These are phyloP conservation scores for Catotricha subobsoleta DNA, from an alignment of 2,888 invertebrate species.

Conservation along the genomic window DNA sequence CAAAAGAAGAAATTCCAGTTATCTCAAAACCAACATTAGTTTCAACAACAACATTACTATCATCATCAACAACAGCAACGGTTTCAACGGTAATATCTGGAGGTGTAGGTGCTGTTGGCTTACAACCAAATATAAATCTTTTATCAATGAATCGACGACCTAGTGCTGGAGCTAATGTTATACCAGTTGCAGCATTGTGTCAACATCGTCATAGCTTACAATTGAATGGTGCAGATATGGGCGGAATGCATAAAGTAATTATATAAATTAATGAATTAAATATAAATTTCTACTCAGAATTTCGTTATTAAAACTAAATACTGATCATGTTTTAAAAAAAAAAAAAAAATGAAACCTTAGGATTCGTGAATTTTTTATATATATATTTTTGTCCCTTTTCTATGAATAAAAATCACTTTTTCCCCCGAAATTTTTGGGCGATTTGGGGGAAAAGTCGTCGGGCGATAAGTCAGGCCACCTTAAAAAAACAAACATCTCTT, in stretches of 20 bases:
- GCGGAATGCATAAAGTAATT: not conserved
- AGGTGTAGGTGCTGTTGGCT: not conserved
- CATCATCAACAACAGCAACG: conserved; percentile 9
- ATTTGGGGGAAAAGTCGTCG: too few relatives aligned
- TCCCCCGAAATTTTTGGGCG: too few relatives aligned
- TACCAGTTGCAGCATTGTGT: conserved; percentile 15
- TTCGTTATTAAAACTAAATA: too few relatives aligned
- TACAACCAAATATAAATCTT: conserved; percentile 8
- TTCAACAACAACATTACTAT: not conserved
- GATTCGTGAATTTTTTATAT: too few relatives aligned
- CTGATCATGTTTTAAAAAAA: not conserved
- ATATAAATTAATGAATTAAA: conserved; percentile 9
- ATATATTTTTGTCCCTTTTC: too few relatives aligned
- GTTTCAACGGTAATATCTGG: conserved; percentile 10
- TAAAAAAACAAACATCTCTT: too few relatives aligned
- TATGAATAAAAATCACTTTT: too few relatives aligned
- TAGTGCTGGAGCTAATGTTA: conserved; percentile 14
- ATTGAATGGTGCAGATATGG: conserved; percentile 13
- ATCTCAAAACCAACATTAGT: not conserved
- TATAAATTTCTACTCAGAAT: too few relatives aligned
- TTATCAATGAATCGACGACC: conserved; percentile 14
- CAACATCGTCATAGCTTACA: conserved; percentile 15
- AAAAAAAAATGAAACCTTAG: too few relatives aligned
- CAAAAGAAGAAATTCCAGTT: not conserved
- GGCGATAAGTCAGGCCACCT: too few relatives aligned